These are phyloP conservation scores for Falco columbarius DNA, from an alignment of 2,797 vertebrate species.

Conservation along the genomic window DNA sequence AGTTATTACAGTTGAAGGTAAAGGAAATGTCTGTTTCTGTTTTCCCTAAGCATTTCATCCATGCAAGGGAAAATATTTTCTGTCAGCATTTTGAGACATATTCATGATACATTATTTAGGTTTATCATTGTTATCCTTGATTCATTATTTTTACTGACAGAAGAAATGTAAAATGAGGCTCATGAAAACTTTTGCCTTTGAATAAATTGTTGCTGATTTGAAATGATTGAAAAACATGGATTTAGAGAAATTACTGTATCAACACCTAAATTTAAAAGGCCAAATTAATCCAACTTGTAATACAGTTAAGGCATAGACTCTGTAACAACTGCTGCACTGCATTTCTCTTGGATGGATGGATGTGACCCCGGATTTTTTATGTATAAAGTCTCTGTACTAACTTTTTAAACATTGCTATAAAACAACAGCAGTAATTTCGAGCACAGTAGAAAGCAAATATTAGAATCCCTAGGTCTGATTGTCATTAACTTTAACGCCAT, in stretches of 20 bases:
- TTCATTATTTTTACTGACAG: not conserved
- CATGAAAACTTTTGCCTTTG: not conserved
- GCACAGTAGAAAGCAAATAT: conserved; percentile 31
- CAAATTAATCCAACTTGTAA: not conserved
- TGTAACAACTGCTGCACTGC: not conserved
- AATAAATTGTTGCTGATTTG: not conserved
- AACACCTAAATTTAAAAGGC: not conserved
- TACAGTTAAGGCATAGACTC: not conserved
- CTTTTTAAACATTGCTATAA: conserved; percentile 24
- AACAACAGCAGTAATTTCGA: conserved; percentile 13
- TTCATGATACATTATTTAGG: not conserved
- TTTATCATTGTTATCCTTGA: not conserved
- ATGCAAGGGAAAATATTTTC: not conserved
- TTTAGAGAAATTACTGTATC: not conserved
- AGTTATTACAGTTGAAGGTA: conserved; percentile 1
- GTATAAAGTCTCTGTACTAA: not conserved
- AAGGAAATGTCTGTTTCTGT: conserved; percentile 25
- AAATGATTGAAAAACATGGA: not conserved
- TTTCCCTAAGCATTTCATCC: conserved; percentile 1
- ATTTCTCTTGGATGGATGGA: not conserved
- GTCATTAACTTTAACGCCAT: conserved; percentile 36
- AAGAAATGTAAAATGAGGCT: not conserved
- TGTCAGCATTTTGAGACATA: conserved; percentile 29
- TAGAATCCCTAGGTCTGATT: conserved; percentile 32
- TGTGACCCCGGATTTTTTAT: not conserved